Percentiles rank a stretch among this genome's conserved stretches.
Evolutionary conservation across 2,113 vertebrate species (phyloP).

Genomic region (Chloropsis hardwickii): DNA sequence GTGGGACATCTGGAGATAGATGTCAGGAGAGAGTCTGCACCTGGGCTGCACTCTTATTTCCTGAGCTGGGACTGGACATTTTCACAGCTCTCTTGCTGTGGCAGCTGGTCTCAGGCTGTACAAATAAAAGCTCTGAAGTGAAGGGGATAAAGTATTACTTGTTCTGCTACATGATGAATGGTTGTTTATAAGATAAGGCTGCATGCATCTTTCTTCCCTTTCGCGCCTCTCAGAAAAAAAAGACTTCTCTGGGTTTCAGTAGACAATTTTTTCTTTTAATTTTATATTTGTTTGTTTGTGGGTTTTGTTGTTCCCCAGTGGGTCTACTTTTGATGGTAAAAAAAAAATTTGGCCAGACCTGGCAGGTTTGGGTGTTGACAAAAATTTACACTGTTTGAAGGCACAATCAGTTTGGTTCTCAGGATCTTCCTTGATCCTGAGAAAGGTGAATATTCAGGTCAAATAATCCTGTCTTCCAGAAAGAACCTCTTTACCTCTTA

Average conservation of each 20-base stretch:
- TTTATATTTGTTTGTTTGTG: neutral
- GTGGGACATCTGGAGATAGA: neutral
- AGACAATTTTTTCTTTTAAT: neutral
- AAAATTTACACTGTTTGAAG: neutral
- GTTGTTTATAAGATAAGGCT: neutral
- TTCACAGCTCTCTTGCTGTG: slow-evolving; percentile 41
- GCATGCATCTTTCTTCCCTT: neutral
- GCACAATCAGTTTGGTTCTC: neutral
- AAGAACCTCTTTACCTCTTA: neutral
- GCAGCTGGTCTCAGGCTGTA: slow-evolving; percentile 51
- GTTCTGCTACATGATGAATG: slow-evolving; percentile 36
- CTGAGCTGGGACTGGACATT: slow-evolving; percentile 53
- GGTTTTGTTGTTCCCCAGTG: neutral
- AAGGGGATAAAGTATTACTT: slow-evolving; percentile 40
- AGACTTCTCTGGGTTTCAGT: neutral
- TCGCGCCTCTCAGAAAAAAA: neutral
- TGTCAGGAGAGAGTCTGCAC: neutral
- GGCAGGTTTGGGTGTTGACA: neutral
- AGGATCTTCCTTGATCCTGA: neutral
- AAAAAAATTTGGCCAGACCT: neutral
- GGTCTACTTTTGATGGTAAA: neutral
- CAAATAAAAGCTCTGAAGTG: neutral
- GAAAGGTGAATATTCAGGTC: neutral
- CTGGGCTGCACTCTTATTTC: neutral
- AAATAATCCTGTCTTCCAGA: neutral